phyloP scores from a whole-genome alignment of 2,113 vertebrate genomes.

The Pygoscelis antarcticus region DNA sequence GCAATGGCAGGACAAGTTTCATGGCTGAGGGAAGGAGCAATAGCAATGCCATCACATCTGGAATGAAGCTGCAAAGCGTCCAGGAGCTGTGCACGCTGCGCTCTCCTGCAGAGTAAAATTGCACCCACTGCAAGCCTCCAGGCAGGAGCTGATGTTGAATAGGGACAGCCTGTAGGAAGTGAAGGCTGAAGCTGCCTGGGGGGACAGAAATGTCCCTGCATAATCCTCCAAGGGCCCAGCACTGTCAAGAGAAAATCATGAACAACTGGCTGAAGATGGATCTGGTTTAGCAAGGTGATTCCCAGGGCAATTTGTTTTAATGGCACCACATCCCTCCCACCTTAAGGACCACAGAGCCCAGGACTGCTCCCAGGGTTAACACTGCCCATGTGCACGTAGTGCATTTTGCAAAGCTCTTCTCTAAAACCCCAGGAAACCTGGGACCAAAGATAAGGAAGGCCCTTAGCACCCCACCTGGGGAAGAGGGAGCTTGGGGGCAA shows the following conservation, averaged over 20 bases:
- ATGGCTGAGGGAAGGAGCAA: not conserved
- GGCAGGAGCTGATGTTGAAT: not conserved
- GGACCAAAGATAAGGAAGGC: not conserved
- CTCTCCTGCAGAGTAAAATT: not conserved
- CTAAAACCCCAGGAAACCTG: not conserved
- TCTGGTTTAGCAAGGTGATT: not conserved
- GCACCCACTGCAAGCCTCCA: not conserved
- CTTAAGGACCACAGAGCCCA: not conserved
- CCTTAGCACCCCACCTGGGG: not conserved
- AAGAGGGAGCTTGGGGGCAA: not conserved
- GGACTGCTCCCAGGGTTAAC: not conserved
- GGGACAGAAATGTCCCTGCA: not conserved
- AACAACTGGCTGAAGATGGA: not conserved
- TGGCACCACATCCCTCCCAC: not conserved
- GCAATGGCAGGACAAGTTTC: not conserved
- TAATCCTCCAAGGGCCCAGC: not conserved
- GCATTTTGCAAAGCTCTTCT: not conserved
- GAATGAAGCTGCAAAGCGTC: not conserved
- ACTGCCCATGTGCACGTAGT: too few relatives aligned
- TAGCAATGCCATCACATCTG: not conserved
- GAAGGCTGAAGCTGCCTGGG: not conserved
- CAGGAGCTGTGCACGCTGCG: accelerated
- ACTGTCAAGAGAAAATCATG: not conserved
- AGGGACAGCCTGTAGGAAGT: not conserved
- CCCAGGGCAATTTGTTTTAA: not conserved